Percentiles rank a stretch among this genome's conserved stretches.
These are phyloP conservation scores for Pyxicephalus adspersus DNA, from an alignment of 2,113 vertebrate species.

Conservation along the genomic window DNA sequence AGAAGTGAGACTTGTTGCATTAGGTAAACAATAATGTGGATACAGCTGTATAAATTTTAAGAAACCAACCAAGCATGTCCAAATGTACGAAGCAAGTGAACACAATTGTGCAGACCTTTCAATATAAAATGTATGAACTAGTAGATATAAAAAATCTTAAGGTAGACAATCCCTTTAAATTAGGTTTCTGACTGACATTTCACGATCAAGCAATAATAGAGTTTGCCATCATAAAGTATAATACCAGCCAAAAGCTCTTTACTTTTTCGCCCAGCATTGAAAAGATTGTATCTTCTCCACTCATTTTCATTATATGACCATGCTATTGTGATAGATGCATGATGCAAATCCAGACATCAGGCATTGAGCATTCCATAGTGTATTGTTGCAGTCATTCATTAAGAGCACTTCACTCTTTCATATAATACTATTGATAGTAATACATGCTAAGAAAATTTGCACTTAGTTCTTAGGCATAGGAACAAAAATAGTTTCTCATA, in stretches of 20 bases:
- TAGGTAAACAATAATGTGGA: too few species aligned
- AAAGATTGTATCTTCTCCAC: too few species aligned
- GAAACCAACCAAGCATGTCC: too few species aligned
- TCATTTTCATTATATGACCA: background rate
- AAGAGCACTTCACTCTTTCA: slow-evolving; percentile 27
- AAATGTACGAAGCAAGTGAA: too few species aligned
- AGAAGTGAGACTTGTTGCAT: too few species aligned
- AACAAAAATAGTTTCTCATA: slow-evolving; percentile 4
- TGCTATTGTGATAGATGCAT: slow-evolving; percentile 14
- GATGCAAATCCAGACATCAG: background rate
- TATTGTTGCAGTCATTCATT: slow-evolving; percentile 30
- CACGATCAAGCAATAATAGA: background rate
- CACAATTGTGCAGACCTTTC: too few species aligned
- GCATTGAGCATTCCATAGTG: slow-evolving; percentile 19
- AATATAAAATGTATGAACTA: too few species aligned
- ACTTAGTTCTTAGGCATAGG: slow-evolving; percentile 34
- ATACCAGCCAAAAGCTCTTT: background rate
- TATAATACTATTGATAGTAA: slow-evolving; percentile 7
- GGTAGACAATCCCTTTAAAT: background rate
- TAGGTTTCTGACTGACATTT: background rate
- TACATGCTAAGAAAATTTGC: background rate
- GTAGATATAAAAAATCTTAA: background rate
- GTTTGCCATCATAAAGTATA: background rate
- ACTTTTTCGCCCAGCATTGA: background rate
- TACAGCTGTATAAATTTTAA: too few species aligned